Conservation (phyloP, 1,140 invertebrate species). For the Musca domestica region DNA sequence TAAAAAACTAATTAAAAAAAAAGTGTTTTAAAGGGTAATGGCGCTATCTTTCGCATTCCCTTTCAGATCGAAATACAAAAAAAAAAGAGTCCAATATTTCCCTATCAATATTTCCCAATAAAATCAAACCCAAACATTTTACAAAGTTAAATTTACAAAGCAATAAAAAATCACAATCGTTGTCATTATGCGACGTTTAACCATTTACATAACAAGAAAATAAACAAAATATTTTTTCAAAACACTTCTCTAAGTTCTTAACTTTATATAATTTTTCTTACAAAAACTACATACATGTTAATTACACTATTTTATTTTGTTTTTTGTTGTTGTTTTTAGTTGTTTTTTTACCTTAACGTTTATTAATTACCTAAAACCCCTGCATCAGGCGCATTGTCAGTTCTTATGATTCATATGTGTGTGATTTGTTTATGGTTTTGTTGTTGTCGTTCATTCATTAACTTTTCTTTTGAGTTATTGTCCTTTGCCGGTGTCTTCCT, state of each 20-base stretch:
- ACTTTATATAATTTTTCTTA: conserved; percentile 4
- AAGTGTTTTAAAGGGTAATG: no score
- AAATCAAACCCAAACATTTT: no score
- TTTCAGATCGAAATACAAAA: no score
- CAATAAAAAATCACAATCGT: no score
- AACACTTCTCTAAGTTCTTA: conserved; percentile 15
- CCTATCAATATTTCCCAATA: no score
- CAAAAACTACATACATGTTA: neutral
- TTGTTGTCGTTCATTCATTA: neutral
- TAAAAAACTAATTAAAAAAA: no score
- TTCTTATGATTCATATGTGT: conserved; percentile 9
- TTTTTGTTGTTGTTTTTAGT: neutral
- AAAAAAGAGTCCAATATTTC: no score
- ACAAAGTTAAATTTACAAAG: no score
- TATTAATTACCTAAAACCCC: conserved; percentile 20
- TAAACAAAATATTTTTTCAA: no score
- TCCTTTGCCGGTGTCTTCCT: conserved; percentile 7
- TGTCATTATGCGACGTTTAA: neutral
- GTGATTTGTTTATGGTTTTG: conserved; percentile 7
- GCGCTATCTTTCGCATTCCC: no score
- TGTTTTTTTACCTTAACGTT: neutral
- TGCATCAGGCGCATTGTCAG: conserved; percentile 21
- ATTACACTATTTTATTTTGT: no score
- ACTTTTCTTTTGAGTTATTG: conserved; percentile 24
- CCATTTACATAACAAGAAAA: neutral